phyloP scores from a whole-genome alignment of 2,888 invertebrate genomes.

The Lymantria dispar region DNA sequence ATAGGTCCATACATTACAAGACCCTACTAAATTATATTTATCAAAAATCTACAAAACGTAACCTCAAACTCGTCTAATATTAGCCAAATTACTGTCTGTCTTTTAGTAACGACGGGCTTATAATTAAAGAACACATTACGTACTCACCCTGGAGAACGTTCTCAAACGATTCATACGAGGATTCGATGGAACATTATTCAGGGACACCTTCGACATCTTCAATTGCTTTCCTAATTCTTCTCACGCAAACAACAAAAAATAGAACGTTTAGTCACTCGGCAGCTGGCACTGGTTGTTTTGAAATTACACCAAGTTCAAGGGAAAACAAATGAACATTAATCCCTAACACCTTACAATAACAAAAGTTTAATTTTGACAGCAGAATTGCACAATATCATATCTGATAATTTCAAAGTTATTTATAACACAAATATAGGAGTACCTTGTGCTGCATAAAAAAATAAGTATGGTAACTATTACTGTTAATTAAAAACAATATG shows the following conservation, averaged over 20 bases:
- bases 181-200: slow-evolving; percentile 75
- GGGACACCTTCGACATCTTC: slow-evolving; percentile 75
- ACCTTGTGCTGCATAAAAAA: slow-evolving; percentile 7
- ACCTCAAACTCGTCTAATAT: slow-evolving; percentile 47
- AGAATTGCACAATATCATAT: slow-evolving; percentile 55
- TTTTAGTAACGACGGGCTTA: slow-evolving; percentile 14
- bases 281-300: slow-evolving; percentile 46
- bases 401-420: slow-evolving; percentile 19
- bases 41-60: slow-evolving; percentile 23
- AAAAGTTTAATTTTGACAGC: slow-evolving; percentile 57
- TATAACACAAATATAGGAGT: slow-evolving; percentile 1
- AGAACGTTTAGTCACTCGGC: slow-evolving; percentile 50
- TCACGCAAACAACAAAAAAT: slow-evolving; percentile 51
- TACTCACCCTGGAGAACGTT: slow-evolving; percentile 76
- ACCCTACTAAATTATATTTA: too few species aligned
- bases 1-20: too few species aligned
- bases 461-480: slow-evolving; percentile 5
- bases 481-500: slow-evolving; percentile 4
- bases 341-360: slow-evolving; percentile 44
- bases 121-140: slow-evolving; percentile 9
- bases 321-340: slow-evolving; percentile 50
- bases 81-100: slow-evolving; percentile 29
- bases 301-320: slow-evolving; percentile 53
- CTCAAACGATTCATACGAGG: slow-evolving; percentile 72
- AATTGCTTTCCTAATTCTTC: slow-evolving; percentile 32